Percentiles rank a stretch among this genome's conserved stretches.
Conservation (phyloP, 1,140 invertebrate genomes). For the Choristoneura fumiferana region DNA sequence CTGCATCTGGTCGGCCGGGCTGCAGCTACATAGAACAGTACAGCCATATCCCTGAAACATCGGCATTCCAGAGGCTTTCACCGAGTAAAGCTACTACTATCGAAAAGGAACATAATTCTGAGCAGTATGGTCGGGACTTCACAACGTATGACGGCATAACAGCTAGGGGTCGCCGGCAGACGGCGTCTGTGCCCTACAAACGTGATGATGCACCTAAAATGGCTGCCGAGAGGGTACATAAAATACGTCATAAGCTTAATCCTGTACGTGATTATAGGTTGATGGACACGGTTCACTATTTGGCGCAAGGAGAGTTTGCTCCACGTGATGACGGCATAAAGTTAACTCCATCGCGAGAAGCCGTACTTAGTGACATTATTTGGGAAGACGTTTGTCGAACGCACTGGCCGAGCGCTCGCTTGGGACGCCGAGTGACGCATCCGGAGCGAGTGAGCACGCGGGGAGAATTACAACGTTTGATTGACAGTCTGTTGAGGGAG, state of each 20-base stretch:
- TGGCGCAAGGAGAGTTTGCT: slow-evolving; percentile 71
- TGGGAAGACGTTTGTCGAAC: slow-evolving; percentile 74
- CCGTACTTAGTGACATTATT: slow-evolving; percentile 72
- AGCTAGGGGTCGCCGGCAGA: slow-evolving; percentile 56
- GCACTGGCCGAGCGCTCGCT: slow-evolving; percentile 64
- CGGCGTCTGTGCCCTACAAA: slow-evolving; percentile 66
- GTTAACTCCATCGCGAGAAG: slow-evolving; percentile 67
- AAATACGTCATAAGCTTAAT: slow-evolving; percentile 68
- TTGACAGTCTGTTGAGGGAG: slow-evolving; percentile 67
- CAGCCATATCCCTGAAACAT: slow-evolving; percentile 65
- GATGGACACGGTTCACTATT: slow-evolving; percentile 72
- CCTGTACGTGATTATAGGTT: slow-evolving; percentile 66
- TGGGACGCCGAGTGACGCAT: slow-evolving; percentile 50
- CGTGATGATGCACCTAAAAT: slow-evolving; percentile 55
- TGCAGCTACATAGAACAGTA: slow-evolving; percentile 70
- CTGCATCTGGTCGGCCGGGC: slow-evolving; percentile 41
- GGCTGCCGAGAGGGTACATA: slow-evolving; percentile 64
- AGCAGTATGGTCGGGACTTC: slow-evolving; percentile 69
- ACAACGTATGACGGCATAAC: slow-evolving; percentile 68
- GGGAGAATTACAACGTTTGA: slow-evolving; percentile 60
- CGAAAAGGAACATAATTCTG: slow-evolving; percentile 66
- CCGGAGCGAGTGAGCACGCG: slow-evolving; percentile 52
- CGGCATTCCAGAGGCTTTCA: slow-evolving; percentile 61
- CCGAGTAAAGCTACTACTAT: slow-evolving; percentile 60
- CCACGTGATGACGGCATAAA: slow-evolving; percentile 71